Conservation (phyloP, 2,888 invertebrate genomes). For the Amiota minor region DNA sequence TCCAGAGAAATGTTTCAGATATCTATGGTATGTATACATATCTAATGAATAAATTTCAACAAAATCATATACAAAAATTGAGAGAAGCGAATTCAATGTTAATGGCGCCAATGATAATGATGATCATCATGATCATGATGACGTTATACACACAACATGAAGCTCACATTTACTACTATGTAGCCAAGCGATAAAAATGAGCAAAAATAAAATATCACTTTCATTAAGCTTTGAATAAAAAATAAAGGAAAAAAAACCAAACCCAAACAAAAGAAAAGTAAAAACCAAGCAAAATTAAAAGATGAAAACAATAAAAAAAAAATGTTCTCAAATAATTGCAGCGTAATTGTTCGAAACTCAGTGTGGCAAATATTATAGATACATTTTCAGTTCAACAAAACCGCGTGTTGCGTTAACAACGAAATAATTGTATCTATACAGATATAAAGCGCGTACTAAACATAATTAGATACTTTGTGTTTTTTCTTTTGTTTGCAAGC, state of each 20-base stretch:
- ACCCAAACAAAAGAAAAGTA: background rate
- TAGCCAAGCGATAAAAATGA: constrained; percentile 5
- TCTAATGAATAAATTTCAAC: no score
- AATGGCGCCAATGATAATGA: constrained; percentile 6
- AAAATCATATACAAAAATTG: constrained; percentile 1
- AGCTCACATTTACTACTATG: background rate
- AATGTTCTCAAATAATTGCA: constrained; percentile 23
- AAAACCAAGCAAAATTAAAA: constrained; percentile 9
- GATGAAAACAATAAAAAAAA: background rate
- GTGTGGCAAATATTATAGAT: no score
- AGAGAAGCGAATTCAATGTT: constrained; percentile 5
- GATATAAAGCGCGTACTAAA: constrained; percentile 13
- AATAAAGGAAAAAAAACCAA: background rate
- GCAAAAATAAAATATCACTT: constrained; percentile 18
- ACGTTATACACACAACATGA: constrained; percentile 4
- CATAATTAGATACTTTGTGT: background rate
- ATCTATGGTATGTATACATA: no score
- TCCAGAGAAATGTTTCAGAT: no score
- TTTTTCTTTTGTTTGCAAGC: background rate
- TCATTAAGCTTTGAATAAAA: constrained; percentile 25
- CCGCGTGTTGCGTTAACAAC: constrained; percentile 10
- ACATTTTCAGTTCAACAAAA: constrained; percentile 39
- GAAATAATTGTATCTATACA: background rate
- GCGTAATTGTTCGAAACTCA: constrained; percentile 4
- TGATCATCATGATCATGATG: constrained; percentile 4